Percentiles rank a stretch among this genome's conserved stretches.
Evolutionary conservation across 1,140 invertebrate genomes (phyloP).

Genomic region (Drosophila seguyi): DNA sequence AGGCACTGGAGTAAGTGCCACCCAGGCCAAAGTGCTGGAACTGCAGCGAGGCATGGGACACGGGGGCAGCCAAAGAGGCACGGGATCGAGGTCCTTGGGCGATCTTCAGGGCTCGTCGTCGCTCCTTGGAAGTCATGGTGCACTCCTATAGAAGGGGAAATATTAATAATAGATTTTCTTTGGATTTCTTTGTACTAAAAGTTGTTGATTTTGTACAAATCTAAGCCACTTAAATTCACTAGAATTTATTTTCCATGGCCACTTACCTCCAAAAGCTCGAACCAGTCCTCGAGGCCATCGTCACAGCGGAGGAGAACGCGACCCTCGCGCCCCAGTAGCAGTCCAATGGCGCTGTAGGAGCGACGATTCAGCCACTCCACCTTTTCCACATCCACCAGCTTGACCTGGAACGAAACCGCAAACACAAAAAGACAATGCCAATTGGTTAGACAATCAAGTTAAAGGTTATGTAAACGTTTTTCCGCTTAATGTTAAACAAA

Average conservation of each 20-base stretch:
- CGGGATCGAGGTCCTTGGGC: conserved; percentile 85
- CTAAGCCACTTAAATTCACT: background rate
- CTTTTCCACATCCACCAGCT: conserved; percentile 88
- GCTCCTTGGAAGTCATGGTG: conserved; percentile 87
- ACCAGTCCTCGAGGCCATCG: conserved; percentile 88
- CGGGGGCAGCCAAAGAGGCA: conserved; percentile 80
- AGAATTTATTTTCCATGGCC: background rate
- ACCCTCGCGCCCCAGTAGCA: conserved; percentile 86
- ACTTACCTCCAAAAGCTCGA: conserved; percentile 86
- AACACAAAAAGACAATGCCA: conserved; percentile 55
- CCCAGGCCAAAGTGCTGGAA: conserved; percentile 80
- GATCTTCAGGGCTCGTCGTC: conserved; percentile 86
- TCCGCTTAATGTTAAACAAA: conserved; percentile 30
- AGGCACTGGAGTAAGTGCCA: conserved; percentile 80
- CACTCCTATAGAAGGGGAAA: conserved; percentile 85
- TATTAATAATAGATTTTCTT: background rate
- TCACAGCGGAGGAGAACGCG: conserved; percentile 87
- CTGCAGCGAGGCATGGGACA: conserved; percentile 81
- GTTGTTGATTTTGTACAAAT: background rate
- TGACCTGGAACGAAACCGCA: conserved; percentile 86
- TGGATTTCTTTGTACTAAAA: background rate
- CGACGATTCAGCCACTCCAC: conserved; percentile 89
- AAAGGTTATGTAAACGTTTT: conserved; percentile 60
- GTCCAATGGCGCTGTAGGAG: conserved; percentile 87
- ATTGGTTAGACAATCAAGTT: conserved; percentile 50